Conservation (phyloP, 1,140 invertebrate genomes). For the Leptoteleia sp. region DNA sequence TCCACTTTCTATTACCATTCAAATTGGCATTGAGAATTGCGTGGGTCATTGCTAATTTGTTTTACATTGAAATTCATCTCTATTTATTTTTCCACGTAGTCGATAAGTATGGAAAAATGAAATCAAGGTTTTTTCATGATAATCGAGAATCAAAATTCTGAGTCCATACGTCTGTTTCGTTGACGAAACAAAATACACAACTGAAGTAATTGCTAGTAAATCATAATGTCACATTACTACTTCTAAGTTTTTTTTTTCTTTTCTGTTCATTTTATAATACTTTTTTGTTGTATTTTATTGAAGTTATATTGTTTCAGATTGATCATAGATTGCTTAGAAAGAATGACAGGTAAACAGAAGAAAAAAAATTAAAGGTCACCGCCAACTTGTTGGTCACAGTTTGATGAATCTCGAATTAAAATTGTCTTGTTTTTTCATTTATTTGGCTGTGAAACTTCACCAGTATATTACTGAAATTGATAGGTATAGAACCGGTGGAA, state of each 20-base stretch:
- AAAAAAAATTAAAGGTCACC: too few species aligned
- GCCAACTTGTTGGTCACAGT: background rate
- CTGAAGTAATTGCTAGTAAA: constrained; percentile 3
- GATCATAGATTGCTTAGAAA: constrained; percentile 12
- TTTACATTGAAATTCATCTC: background rate
- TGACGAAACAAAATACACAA: background rate
- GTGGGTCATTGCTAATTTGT: background rate
- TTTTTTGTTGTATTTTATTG: constrained; percentile 2
- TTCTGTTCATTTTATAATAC: too few species aligned
- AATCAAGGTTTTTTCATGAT: constrained; percentile 4
- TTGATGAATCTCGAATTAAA: background rate
- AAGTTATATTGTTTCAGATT: constrained; percentile 16
- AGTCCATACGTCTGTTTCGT: constrained; percentile 10
- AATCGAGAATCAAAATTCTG: constrained; percentile 27
- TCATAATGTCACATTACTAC: constrained; percentile 3
- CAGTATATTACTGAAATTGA: background rate
- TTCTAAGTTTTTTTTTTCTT: too few species aligned
- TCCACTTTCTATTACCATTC: background rate
- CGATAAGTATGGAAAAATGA: constrained; percentile 3
- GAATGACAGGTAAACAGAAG: too few species aligned
- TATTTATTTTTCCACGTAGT: constrained; percentile 9
- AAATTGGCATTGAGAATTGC: constrained; percentile 15
- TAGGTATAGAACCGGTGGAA: constrained; percentile 3
- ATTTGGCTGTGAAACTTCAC: constrained; percentile 47
- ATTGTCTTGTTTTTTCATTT: constrained; percentile 25